Base-by-base conservation (phyloP, 2,888 invertebrate species). In the Parthenolecanium corni region DNA sequence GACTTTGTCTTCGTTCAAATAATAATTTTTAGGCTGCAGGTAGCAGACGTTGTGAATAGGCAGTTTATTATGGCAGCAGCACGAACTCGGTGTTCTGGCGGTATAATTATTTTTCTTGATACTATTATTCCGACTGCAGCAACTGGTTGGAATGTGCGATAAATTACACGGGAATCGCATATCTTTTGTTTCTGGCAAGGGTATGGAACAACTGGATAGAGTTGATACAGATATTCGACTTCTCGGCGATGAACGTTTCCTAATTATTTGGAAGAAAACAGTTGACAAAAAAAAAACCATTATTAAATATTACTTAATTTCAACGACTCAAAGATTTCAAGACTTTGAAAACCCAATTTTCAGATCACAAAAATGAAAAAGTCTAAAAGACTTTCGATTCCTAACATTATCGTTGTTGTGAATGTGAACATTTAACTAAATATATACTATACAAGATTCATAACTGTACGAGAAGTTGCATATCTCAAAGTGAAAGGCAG, bases 171-270 rank as follows among this genome's bases (percentile, higher is more conserved):
- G 31, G 31, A 31, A 9, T 31, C 49, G 21, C 21, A 18, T 12
- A 49, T 49, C 14, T 14, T 49, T 49, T 11, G 49, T 14, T 20
- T 20, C 23, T 3, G 23, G 14, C 14, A 21, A 6, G 1, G 40
- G 38, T 23, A 23, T 36, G 18, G 49, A 58, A 16, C 51, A 51
- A 14, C 36, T 49, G 2, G 58, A 58, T 40, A 40, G 14, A 2
- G 53, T 53, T 1, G 53, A 53, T 58, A 58, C 23, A 3, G 58
- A 58, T 11, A 21, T 58, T 21, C 58, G 58, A 38, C 47, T 49
- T 49, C 40, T 46, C 3, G 49, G 21, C 31, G 58, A 46, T 25
- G 46, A 38, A 9, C 31, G n/a, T 58, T 47, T 38, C 47, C 21
- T 36, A 47, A 46, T 21, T 46, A 46, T 44, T 46, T 18, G 16